Evolutionary conservation across 2,888 invertebrate species (phyloP), one percentile per base, ranked within the genome.

Genomic region (Eilema griseolum): DNA sequence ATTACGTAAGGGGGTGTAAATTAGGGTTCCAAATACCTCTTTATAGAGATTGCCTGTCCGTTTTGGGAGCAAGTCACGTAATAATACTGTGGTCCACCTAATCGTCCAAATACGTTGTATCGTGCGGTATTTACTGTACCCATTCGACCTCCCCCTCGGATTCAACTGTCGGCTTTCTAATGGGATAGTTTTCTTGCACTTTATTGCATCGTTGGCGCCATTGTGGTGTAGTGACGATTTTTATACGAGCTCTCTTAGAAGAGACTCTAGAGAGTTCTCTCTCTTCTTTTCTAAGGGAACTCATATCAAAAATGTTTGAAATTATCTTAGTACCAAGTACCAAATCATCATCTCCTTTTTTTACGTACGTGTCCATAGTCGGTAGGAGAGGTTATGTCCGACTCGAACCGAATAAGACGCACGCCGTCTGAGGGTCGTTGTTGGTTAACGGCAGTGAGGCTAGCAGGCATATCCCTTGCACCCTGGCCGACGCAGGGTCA

Each of bases 1-100:
- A 93, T 94, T 92, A 90, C 91, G 86, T 89, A 91, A 92, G 92
- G 92, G 93, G 90, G 93, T 94, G 94, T 93, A 92, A 94, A 94
- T 94, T 93, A 93, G 93, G 93, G 92, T 92, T 87, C 88, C 91
- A 88, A 92, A 92, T 90, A 90, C 92, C 93, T 91, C 90, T 92
- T 92, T 92, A 92, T 92, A 90, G 91, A 90, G 92, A 93, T 93
- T 92, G 92, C 90, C 86, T 90, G 90, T 90, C 91, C 90, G 89
- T 85, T 92, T 89, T 83, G 88, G 85, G 88, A 84, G 84, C 92
- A 79, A 90, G 92, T 92, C 94, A 93, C 93, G 93, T 93, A 92
- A 92, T 92, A 91, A 92, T 92, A 91, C 88, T 86, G 91, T 87
- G 92, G 90, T 89, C 85, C 82, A 82, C 89, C 88, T 92, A 92